phyloP scores from a whole-genome alignment of 2,888 invertebrate genomes.

The Pyrrhosoma nymphula region DNA sequence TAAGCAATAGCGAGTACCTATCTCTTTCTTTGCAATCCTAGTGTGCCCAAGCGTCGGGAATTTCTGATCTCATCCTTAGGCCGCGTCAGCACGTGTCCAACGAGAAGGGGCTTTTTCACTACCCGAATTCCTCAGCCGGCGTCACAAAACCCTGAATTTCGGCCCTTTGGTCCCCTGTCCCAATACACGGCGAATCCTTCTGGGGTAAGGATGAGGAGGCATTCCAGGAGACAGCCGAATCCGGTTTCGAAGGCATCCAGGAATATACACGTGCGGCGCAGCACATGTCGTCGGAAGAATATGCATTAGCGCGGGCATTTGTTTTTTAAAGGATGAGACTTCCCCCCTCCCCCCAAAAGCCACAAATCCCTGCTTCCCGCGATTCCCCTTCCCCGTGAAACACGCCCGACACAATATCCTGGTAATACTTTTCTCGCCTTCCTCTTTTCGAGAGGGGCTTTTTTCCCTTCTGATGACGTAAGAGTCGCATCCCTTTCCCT shows the following conservation, averaged over 20 bases:
- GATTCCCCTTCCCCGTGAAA: not conserved
- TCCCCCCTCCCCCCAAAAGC: not conserved
- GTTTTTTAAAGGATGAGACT: not conserved
- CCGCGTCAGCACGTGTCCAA: not conserved
- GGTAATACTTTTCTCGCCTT: not conserved
- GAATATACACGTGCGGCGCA: not conserved
- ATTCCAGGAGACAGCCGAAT: constrained; percentile 1
- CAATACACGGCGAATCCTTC: not conserved
- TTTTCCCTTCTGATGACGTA: not conserved
- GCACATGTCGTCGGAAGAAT: constrained; percentile 28
- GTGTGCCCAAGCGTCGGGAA: no score
- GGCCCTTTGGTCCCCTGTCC: not conserved
- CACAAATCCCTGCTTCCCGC: not conserved
- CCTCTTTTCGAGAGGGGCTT: not conserved
- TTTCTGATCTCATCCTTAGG: no score
- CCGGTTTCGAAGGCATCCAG: constrained; percentile 12
- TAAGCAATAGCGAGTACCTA: no score
- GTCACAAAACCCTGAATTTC: not conserved
- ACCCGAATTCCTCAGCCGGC: not conserved
- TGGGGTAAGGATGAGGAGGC: not conserved
- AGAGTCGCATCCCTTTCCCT: no score
- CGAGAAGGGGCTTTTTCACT: not conserved
- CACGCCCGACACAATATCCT: not conserved
- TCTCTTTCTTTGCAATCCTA: no score
- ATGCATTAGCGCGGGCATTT: constrained; percentile 12